These are phyloP conservation scores for Leptopilina myrica DNA, from an alignment of 2,888 invertebrate species.

Conservation along the genomic window DNA sequence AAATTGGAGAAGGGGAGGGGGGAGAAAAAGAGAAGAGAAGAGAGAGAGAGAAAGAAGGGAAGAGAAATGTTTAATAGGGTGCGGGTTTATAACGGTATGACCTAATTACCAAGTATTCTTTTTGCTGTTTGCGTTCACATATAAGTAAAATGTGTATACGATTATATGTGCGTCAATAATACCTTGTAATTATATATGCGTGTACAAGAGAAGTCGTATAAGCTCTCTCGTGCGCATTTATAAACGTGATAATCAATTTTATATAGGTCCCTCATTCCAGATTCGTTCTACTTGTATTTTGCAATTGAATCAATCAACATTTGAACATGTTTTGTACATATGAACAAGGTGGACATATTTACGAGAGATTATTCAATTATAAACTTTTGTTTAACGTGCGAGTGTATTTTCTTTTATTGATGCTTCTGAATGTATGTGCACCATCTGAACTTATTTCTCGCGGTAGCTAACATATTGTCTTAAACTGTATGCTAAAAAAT, in stretches of 20 bases:
- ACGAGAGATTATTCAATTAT: too few species aligned
- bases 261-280: constrained; percentile 2
- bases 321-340: neutral
- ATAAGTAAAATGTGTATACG: neutral
- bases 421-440: too few species aligned
- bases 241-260: constrained; percentile 28
- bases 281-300: constrained; percentile 7
- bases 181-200: constrained; percentile 26
- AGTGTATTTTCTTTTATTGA: too few species aligned
- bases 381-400: too few species aligned
- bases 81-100: constrained; percentile 6
- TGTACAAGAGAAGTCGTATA: neutral
- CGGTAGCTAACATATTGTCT: too few species aligned
- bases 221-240: too few species aligned
- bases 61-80: neutral
- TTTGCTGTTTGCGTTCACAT: neutral
- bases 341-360: neutral
- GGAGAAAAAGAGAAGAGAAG: neutral
- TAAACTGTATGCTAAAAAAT: too few species aligned
- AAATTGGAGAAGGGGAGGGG: too few species aligned
- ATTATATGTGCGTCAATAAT: neutral
- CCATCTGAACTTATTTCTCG: too few species aligned
- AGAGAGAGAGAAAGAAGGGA: neutral
- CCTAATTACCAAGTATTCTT: constrained; percentile 19
- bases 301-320: neutral